Evolutionary conservation across 2,888 invertebrate genomes (phyloP).

Genomic region (Mesorhabditis sp.): DNA sequence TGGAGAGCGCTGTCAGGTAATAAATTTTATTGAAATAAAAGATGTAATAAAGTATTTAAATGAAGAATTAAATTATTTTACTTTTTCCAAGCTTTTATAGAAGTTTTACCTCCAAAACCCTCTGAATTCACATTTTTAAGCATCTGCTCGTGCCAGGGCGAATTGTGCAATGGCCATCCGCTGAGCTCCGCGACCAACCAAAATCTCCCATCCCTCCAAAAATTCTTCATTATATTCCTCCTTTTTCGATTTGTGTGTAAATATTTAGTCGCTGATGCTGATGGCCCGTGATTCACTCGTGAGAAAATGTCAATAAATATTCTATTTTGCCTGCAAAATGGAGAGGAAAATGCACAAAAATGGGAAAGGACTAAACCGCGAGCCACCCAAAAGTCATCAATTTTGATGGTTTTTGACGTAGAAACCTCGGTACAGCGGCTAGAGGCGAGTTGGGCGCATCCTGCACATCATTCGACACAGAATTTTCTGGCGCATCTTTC

Average conservation of each 20-base stretch:
- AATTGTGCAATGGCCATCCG: constrained; percentile 40
- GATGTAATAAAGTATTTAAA: background rate
- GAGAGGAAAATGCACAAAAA: no score
- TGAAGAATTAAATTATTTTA: background rate
- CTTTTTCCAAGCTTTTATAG: constrained; percentile 2
- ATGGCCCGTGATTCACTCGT: no score
- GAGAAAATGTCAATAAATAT: no score
- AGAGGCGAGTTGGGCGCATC: no score
- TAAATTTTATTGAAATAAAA: constrained; percentile 9
- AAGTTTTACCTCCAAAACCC: constrained; percentile 1
- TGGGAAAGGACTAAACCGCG: no score
- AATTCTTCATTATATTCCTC: background rate
- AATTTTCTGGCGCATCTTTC: no score
- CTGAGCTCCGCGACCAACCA: constrained; percentile 16
- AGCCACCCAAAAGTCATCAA: no score
- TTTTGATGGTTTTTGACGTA: no score
- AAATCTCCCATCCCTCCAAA: background rate
- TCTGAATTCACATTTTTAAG: constrained; percentile 14
- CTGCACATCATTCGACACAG: no score
- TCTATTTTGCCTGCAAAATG: no score
- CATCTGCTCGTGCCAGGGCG: constrained; percentile 45
- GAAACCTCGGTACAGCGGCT: no score
- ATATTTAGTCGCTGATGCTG: no score
- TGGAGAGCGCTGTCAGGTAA: constrained; percentile 43
- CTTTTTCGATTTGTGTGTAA: background rate